Base-by-base conservation (phyloP, 2,888 invertebrate genomes). In the Carpatolechia fugitivella region DNA sequence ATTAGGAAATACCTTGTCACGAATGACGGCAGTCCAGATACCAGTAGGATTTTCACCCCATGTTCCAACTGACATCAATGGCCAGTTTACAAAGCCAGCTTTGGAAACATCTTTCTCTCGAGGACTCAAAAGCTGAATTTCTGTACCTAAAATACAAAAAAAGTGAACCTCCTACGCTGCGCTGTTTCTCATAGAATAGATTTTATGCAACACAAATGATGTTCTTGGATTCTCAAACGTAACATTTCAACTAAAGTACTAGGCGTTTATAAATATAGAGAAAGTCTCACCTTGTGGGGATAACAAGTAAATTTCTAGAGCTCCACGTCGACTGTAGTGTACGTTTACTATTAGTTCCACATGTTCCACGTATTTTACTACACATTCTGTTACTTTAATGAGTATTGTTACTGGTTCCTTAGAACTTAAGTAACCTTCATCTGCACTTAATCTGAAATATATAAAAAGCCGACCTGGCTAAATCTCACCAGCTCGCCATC, bases 1-100 rank as follows among this genome's bases (percentile, higher is more conserved):
- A n/a, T 11, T n/a, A 4, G 5, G 7, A 6, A 38, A 14, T 76
- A 92, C 92, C 71, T 77, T 70, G 66, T 93, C 93, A 40, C 76
- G 65, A 47, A 93, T 63, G 18, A 78, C 74, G 11, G 80, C 69
- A n/a, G 64, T 90, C 96, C 96, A 96, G 13, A 80, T 70, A 0
- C 98, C 98, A 8, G 74, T 72, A 0, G 97, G 94, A 58, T 92
- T 82, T 81, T 98, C 98, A 0, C 97, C 97, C 98, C 98, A 98
- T 0, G 95, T 95, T 65, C 96, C 97, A 0, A 97, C 96, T 0
- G 97, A 96, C 92, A 95, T 95, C 70, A 98, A 94, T 6, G 93
- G 94, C 98, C 98, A 98, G 66, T 94, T 91, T 8, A 81, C 73
- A 74, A 97, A 97, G 3, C 97, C 97, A 7, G 89, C 83, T 0